A percentile compares a stretch with the other conserved stretches of the same genome.
phyloP scores from a whole-genome alignment of 1,140 invertebrate genomes.

The Zaprionus ghesquierei region DNA sequence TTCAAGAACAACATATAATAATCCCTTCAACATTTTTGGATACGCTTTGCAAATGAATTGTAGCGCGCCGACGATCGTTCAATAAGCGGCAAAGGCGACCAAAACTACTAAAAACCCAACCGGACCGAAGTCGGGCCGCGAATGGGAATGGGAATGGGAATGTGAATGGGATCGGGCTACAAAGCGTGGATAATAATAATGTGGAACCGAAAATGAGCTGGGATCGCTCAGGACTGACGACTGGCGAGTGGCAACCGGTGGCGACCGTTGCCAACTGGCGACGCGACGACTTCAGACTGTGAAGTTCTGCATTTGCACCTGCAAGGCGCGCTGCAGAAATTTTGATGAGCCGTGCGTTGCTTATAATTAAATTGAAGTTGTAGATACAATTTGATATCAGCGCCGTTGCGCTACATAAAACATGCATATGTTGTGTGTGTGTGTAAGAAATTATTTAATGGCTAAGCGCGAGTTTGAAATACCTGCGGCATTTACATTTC shows the following conservation, averaged over 20 bases:
- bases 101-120: constrained; percentile 32
- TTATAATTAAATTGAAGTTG: constrained; percentile 80
- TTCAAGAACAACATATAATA: constrained; percentile 73
- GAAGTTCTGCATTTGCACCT: constrained; percentile 70
- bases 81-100: constrained; percentile 46
- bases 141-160: constrained; percentile 2
- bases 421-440: constrained; percentile 51
- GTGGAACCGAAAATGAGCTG: constrained; percentile 76
- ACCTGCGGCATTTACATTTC: constrained; percentile 28
- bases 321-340: constrained; percentile 51
- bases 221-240: constrained; percentile 45
- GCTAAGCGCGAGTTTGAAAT: constrained; percentile 33
- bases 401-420: constrained; percentile 66
- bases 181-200: constrained; percentile 79
- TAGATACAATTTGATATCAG: constrained; percentile 73
- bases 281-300: constrained; percentile 28
- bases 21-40: constrained; percentile 81
- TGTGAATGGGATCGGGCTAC: not conserved
- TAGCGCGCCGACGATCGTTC: constrained; percentile 42
- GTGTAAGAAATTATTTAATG: constrained; percentile 53
- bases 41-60: constrained; percentile 81
- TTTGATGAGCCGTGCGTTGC: constrained; percentile 68
- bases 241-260: constrained; percentile 25
- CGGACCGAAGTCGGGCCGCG: constrained; percentile 12
- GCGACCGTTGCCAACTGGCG: constrained; percentile 23